Conservation (phyloP, 2,888 invertebrate species). For the Scelioninae gen. 1 region DNA sequence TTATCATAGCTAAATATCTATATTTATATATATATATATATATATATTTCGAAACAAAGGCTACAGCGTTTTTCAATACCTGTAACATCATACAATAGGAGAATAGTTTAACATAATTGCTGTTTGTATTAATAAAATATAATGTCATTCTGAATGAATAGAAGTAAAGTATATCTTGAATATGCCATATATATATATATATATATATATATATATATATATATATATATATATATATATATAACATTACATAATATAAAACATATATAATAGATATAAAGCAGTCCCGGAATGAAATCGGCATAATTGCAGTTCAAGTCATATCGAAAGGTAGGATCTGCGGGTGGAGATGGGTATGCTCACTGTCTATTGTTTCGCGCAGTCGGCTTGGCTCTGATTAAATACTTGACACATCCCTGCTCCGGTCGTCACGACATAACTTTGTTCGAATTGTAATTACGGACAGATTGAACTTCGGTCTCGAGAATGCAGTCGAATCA, state of each 20-base stretch:
- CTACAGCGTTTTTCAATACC: no score
- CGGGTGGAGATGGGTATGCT: conserved; percentile 70
- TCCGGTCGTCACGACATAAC: conserved; percentile 79
- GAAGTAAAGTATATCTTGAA: neutral
- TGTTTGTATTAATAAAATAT: neutral
- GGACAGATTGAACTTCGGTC: conserved; percentile 77
- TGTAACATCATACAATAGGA: no score
- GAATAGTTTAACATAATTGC: no score
- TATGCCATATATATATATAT: no score
- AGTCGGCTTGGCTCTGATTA: conserved; percentile 82
- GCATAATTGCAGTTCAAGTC: conserved; percentile 82
- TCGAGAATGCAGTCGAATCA: conserved; percentile 64
- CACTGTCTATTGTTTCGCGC: conserved; percentile 82
- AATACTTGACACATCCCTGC: conserved; percentile 83
- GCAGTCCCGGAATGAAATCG: conserved; percentile 81
- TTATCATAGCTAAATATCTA: no score
- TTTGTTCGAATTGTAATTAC: conserved; percentile 84
- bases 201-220: no score
- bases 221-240: no score
- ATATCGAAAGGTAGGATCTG: conserved; percentile 75
- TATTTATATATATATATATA: no score
- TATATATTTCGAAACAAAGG: no score
- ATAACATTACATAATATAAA: conserved; percentile 48
- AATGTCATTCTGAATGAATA: neutral
- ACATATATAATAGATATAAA: conserved; percentile 70